A percentile compares a stretch with the other conserved stretches of the same genome.
These are phyloP conservation scores for Rhyacophila evoluta DNA, from an alignment of 2,888 invertebrate species.

Conservation along the genomic window DNA sequence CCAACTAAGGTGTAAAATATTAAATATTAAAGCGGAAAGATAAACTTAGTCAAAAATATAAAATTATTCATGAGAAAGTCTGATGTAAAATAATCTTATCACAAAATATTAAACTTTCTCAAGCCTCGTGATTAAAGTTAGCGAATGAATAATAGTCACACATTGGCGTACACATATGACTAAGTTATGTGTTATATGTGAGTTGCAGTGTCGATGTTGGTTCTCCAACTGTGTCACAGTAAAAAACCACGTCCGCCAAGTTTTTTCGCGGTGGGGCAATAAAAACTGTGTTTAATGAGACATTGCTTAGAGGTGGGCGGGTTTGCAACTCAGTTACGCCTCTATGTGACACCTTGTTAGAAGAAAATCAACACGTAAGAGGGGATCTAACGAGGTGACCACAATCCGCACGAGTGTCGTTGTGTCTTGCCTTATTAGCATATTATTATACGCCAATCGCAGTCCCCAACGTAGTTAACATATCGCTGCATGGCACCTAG, in stretches of 20 bases:
- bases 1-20: too few species aligned
- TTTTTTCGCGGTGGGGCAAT: conserved; percentile 12
- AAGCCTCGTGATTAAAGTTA: too few species aligned
- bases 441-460: neutral
- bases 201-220: neutral
- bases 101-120: too few species aligned
- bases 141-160: too few species aligned
- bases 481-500: neutral
- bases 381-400: conserved; percentile 9
- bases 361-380: conserved; percentile 6
- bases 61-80: too few species aligned
- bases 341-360: conserved; percentile 11
- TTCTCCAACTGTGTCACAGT: neutral
- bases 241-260: neutral
- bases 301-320: neutral
- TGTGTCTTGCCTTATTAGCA: neutral
- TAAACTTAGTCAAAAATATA: too few species aligned
- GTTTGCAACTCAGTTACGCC: neutral
- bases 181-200: neutral
- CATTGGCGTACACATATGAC: too few species aligned
- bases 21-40: too few species aligned
- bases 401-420: neutral
- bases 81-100: too few species aligned
- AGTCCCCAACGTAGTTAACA: neutral
- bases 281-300: neutral